Percentiles rank a stretch among this genome's conserved stretches.
Conservation (phyloP, 2,113 vertebrate species). For the Cygnus buccinator region DNA sequence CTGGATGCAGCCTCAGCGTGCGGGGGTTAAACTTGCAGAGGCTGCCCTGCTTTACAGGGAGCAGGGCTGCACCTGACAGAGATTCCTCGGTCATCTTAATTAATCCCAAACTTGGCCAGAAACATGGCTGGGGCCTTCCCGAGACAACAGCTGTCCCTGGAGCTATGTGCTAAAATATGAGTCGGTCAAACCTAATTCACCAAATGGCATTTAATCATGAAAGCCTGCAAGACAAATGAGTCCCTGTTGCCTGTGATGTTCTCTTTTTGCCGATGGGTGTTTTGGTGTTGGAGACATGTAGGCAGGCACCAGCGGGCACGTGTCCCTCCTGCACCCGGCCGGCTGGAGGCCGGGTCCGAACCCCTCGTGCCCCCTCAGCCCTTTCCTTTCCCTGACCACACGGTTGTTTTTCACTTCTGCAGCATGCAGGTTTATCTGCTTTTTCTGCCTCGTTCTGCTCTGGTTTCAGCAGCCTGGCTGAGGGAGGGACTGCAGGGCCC, state of each 20-base stretch:
- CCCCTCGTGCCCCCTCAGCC: not conserved
- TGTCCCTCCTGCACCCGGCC: not conserved
- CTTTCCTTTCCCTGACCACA: accelerated
- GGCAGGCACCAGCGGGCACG: accelerated
- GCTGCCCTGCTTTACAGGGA: not conserved
- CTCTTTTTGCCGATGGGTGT: not conserved
- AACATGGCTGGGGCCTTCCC: not conserved
- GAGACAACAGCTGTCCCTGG: conserved; percentile 4
- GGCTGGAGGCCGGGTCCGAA: not conserved
- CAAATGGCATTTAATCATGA: not conserved
- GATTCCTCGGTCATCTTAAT: not conserved
- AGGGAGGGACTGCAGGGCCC: not conserved
- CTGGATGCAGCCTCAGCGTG: accelerated
- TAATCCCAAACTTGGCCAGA: not conserved
- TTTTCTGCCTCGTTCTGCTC: not conserved
- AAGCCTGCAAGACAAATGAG: not conserved
- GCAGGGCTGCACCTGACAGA: not conserved
- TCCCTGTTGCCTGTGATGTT: not conserved
- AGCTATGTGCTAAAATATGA: not conserved
- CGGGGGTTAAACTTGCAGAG: not conserved
- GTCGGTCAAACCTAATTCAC: not conserved
- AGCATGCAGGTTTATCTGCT: not conserved
- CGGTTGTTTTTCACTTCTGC: not conserved
- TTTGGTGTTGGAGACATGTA: not conserved
- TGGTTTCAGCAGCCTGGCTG: accelerated